Conservation (phyloP, 2,797 vertebrate genomes). For the Acanthurus lineatus region DNA sequence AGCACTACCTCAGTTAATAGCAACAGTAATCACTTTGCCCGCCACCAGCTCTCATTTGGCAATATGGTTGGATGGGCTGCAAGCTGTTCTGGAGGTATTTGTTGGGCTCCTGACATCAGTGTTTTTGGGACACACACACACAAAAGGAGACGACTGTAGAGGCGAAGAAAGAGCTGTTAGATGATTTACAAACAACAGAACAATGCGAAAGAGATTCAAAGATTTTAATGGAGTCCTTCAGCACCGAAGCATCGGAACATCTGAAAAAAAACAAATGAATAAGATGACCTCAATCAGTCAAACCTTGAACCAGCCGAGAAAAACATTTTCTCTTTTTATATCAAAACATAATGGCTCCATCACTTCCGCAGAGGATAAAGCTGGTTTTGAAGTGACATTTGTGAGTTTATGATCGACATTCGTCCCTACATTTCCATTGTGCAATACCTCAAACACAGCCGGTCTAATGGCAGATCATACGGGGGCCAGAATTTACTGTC, state of each 20-base stretch:
- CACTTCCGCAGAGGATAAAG: conserved; percentile 10
- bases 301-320: conserved; percentile 20
- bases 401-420: conserved; percentile 17
- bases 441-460: conserved; percentile 50
- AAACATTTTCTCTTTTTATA: background rate
- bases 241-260: background rate
- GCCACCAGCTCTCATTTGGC: conserved; percentile 58
- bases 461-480: conserved; percentile 53
- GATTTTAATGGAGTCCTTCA: background rate
- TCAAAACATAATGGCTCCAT: conserved; percentile 26
- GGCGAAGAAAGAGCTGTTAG: conserved; percentile 15
- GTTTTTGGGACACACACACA: conserved; percentile 14
- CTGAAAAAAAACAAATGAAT: background rate
- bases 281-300: conserved; percentile 8
- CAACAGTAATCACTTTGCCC: conserved; percentile 61
- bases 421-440: conserved; percentile 32
- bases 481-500: conserved; percentile 71
- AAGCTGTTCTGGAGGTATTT: conserved; percentile 63
- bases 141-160: conserved; percentile 9
- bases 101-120: conserved; percentile 40
- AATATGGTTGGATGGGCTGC: conserved; percentile 58
- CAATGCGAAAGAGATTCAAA: too few relatives aligned
- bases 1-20: conserved; percentile 54
- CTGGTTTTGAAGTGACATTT: conserved; percentile 24
- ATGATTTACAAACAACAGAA: background rate